Percentiles rank a stretch among this genome's conserved stretches.
These are phyloP conservation scores for Drosophila saltans DNA, from an alignment of 1,140 invertebrate genomes.

Conservation along the genomic window DNA sequence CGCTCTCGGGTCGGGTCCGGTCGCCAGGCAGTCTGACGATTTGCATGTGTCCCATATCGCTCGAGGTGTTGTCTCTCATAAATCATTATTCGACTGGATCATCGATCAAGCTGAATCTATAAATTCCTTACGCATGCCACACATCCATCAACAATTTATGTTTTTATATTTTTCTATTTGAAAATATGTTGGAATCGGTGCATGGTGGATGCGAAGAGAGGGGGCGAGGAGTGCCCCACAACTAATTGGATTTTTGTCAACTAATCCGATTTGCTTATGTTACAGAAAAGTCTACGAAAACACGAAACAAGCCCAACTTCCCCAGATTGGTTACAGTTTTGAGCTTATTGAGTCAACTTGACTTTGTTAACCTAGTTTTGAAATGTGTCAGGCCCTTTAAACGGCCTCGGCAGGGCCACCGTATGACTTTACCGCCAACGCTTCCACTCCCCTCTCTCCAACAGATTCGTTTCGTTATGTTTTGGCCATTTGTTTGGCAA, in stretches of 20 bases:
- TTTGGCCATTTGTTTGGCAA: conserved; percentile 69
- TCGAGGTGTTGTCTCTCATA: conserved; percentile 33
- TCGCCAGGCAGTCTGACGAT: conserved; percentile 69
- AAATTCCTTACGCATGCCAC: conserved; percentile 75
- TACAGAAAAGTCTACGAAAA: conserved; percentile 38
- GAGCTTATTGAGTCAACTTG: conserved; percentile 68
- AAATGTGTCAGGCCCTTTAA: conserved; percentile 57
- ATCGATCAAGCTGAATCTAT: conserved; percentile 63
- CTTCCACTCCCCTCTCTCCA: neutral
- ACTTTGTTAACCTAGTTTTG: conserved; percentile 64
- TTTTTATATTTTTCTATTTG: conserved; percentile 32
- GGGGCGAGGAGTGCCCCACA: conserved; percentile 32
- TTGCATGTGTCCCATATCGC: conserved; percentile 50
- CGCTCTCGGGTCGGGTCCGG: neutral
- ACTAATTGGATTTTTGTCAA: conserved; percentile 78
- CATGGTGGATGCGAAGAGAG: conserved; percentile 18
- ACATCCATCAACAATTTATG: conserved; percentile 66
- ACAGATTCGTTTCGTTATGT: neutral
- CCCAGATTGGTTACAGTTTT: conserved; percentile 73
- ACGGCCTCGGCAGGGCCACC: conserved; percentile 33
- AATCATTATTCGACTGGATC: conserved; percentile 54
- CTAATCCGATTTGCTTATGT: conserved; percentile 77
- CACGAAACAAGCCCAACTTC: conserved; percentile 25
- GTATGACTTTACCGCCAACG: neutral
- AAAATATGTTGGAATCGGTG: conserved; percentile 54